These are phyloP conservation scores for Temnopleurus reevesii DNA, from an alignment of 53 echinoderm and acorn worm genomes.

Conservation along the genomic window DNA sequence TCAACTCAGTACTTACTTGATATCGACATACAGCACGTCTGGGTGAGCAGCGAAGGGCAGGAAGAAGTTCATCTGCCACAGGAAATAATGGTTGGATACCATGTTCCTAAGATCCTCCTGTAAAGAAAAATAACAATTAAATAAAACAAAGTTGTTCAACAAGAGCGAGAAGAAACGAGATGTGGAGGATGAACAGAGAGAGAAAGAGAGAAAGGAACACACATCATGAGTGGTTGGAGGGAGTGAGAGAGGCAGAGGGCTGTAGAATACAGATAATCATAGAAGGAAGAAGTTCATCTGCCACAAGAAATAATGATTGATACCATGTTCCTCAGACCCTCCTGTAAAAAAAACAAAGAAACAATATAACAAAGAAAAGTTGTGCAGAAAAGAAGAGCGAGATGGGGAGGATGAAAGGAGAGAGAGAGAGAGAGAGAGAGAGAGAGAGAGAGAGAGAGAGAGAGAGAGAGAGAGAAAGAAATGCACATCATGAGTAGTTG, in stretches of 20 bases:
- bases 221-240: no score
- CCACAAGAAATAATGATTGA: conserved; percentile 79
- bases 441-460: background rate
- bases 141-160: no score
- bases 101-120: conserved; percentile 69
- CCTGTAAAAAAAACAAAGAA: conserved; percentile 26
- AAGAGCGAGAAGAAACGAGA: no score
- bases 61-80: conserved; percentile 79
- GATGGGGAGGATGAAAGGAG: background rate
- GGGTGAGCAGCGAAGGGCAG: conserved; percentile 67
- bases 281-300: conserved; percentile 74
- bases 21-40: conserved; percentile 59
- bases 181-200: no score
- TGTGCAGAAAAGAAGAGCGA: background rate
- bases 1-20: conserved; percentile 80
- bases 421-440: background rate
- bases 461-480: no score
- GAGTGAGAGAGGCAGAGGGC: conserved; percentile 64
- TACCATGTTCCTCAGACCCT: conserved; percentile 64
- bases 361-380: background rate
- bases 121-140: background rate
- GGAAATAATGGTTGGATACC: conserved; percentile 71
- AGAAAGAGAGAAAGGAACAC: no score
- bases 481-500: no score
- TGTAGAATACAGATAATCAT: no score